phyloP scores from a whole-genome alignment of 2,888 invertebrate genomes.

The Drosophila limbata region DNA sequence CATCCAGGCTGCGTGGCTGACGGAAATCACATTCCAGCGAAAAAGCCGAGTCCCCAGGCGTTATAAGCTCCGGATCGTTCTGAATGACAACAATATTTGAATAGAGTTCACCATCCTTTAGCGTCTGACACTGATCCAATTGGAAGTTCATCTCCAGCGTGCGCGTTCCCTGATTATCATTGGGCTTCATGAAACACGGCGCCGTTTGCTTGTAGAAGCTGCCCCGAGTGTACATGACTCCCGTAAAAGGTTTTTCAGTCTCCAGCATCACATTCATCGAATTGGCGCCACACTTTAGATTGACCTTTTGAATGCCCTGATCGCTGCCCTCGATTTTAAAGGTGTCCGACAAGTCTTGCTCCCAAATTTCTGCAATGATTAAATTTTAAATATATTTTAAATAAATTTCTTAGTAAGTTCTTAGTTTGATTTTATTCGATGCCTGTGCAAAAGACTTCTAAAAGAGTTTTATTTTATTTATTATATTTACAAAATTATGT shows the following conservation, averaged over 20 bases:
- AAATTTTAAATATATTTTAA: background rate
- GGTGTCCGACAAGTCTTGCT: constrained; percentile 87
- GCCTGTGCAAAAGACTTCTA: background rate
- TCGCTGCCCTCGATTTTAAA: constrained; percentile 87
- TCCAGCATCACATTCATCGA: constrained; percentile 86
- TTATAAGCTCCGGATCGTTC: constrained; percentile 89
- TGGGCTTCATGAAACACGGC: constrained; percentile 87
- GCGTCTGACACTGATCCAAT: constrained; percentile 87
- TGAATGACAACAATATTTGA: constrained; percentile 88
- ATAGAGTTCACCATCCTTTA: constrained; percentile 87
- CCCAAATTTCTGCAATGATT: constrained; percentile 82
- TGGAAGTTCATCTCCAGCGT: constrained; percentile 87
- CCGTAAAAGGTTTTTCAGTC: constrained; percentile 87
- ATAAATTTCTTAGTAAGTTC: background rate
- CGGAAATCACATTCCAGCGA: constrained; percentile 88
- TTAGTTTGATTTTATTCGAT: background rate
- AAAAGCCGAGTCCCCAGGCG: constrained; percentile 89
- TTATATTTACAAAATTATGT: too few species aligned
- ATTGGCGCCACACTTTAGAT: constrained; percentile 87
- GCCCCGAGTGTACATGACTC: constrained; percentile 88
- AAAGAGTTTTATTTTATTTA: background rate
- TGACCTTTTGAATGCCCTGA: constrained; percentile 87
- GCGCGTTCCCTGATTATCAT: constrained; percentile 84
- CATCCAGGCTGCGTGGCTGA: constrained; percentile 86
- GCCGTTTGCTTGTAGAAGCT: constrained; percentile 87